A percentile compares a stretch with the other conserved stretches of the same genome.
Conservation (phyloP, 30 jellyfish, hydroid and myxozoan genomes). For the Hydractinia symbiolongicarpus region DNA sequence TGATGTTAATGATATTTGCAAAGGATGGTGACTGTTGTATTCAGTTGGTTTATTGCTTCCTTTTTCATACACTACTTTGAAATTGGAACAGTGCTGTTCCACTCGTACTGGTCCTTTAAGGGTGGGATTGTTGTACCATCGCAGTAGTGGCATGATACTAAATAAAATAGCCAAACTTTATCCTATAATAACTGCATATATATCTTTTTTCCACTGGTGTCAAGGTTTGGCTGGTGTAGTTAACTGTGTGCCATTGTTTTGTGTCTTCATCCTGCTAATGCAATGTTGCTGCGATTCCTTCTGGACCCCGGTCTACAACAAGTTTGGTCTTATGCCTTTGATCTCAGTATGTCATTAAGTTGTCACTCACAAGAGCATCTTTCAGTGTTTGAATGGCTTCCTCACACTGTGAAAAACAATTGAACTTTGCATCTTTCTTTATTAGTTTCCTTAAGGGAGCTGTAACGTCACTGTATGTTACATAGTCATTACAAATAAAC, state of each 20-base stretch:
- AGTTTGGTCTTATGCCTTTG: conserved; percentile 12
- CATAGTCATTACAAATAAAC: background rate
- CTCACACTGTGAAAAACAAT: conserved; percentile 11
- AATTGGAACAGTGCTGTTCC: conserved; percentile 13
- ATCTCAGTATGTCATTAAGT: background rate
- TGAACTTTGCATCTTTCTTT: conserved; percentile 22
- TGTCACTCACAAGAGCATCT: background rate
- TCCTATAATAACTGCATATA: background rate
- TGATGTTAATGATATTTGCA: background rate
- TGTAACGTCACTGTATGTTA: conserved; percentile 19
- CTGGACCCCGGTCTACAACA: conserved; percentile 15
- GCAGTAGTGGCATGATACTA: conserved; percentile 18
- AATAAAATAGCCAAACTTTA: conserved; percentile 15
- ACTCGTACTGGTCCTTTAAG: conserved; percentile 20
- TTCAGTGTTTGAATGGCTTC: conserved; percentile 20
- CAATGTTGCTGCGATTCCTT: conserved; percentile 21
- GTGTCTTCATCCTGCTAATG: background rate
- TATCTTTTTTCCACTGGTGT: conserved; percentile 10
- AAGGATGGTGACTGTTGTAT: conserved; percentile 33
- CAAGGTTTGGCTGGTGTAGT: conserved; percentile 19
- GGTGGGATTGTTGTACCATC: conserved; percentile 18
- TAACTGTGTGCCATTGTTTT: conserved; percentile 18
- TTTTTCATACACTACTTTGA: background rate
- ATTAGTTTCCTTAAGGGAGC: conserved; percentile 17
- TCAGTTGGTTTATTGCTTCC: background rate